phyloP scores from a whole-genome alignment of 2,888 invertebrate species.

The Rutpela maculata region DNA sequence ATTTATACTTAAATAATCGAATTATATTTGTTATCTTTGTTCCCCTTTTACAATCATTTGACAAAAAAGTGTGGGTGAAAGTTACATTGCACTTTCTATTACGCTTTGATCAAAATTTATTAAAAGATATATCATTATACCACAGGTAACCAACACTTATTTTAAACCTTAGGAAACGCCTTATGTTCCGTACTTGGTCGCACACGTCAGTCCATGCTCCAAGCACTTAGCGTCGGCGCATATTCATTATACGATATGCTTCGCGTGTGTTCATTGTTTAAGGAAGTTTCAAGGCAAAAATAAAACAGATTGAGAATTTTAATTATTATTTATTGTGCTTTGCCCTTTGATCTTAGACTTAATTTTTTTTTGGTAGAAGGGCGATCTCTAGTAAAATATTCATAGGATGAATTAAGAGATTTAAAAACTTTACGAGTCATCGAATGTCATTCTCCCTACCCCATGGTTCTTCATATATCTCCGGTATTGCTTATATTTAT shows the following conservation, averaged over 20 bases:
- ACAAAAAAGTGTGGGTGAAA: background rate
- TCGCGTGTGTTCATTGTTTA: too few relatives aligned
- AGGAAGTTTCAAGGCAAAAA: constrained; percentile 6
- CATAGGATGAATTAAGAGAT: background rate
- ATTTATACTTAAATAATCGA: background rate
- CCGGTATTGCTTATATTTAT: constrained; percentile 91
- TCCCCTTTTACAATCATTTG: background rate
- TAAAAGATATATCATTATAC: background rate
- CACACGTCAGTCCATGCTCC: too few relatives aligned
- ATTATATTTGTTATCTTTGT: background rate
- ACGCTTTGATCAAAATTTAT: background rate
- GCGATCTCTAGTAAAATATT: background rate
- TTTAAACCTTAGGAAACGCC: too few relatives aligned
- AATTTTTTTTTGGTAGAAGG: background rate
- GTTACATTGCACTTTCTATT: constrained; percentile 4
- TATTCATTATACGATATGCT: too few relatives aligned
- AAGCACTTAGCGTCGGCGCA: too few relatives aligned
- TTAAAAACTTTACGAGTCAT: constrained; percentile 80
- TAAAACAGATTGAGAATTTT: background rate
- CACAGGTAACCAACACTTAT: too few relatives aligned
- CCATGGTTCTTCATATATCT: constrained; percentile 94
- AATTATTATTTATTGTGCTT: background rate
- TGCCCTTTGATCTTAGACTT: background rate
- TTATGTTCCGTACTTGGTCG: too few relatives aligned
- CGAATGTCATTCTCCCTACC: constrained; percentile 93